phyloP scores from a whole-genome alignment of 1,140 invertebrate species.

The Bilobella aurantiaca region DNA sequence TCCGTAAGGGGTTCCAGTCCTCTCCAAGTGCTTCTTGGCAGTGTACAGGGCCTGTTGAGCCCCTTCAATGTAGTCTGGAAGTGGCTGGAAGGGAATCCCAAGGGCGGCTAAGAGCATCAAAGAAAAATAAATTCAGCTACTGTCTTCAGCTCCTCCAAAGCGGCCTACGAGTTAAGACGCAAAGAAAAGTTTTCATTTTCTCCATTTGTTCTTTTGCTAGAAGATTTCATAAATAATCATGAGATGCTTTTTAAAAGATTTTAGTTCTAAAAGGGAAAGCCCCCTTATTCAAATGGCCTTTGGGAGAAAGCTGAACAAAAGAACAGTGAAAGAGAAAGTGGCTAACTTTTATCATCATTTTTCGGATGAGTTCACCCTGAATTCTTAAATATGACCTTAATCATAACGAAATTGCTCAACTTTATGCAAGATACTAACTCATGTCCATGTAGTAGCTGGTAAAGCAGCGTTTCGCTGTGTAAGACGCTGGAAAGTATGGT shows the following conservation, averaged over 20 bases:
- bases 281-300: too few species aligned
- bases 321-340: too few species aligned
- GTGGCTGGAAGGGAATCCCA: conserved; percentile 42
- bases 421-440: too few species aligned
- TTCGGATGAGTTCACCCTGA: too few species aligned
- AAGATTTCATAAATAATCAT: not conserved
- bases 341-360: too few species aligned
- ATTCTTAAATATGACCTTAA: too few species aligned
- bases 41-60: conserved; percentile 41
- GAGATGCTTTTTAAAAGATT: not conserved
- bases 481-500: too few species aligned
- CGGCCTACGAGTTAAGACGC: not conserved
- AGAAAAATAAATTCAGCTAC: not conserved
- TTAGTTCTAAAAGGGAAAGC: too few species aligned
- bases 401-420: too few species aligned
- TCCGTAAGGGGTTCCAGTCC: conserved; percentile 41
- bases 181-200: not conserved
- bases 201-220: not conserved
- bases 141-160: not conserved
- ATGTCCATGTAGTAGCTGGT: too few species aligned
- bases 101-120: conserved; percentile 40
- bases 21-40: conserved; percentile 42
- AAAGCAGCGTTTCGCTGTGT: too few species aligned
- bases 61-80: conserved; percentile 42
- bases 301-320: too few species aligned